Conservation (phyloP, 2,888 invertebrate genomes). For the Tetranychus piercei region DNA sequence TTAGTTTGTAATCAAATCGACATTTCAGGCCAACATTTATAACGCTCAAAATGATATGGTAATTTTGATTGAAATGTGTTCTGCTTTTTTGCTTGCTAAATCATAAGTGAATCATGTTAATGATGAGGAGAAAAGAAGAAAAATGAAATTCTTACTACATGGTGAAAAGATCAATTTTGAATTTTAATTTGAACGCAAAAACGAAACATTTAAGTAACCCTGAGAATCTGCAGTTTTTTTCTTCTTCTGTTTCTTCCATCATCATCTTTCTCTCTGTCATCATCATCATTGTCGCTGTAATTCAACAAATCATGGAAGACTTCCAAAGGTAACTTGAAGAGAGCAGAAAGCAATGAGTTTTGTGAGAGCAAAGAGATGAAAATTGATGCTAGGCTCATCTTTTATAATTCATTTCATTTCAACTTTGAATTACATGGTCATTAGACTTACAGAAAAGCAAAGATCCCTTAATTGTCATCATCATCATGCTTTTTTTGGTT, state of each 20-base stretch:
- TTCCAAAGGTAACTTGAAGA: too few relatives aligned
- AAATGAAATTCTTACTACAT: not conserved
- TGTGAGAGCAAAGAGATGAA: not conserved
- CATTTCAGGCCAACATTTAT: not conserved
- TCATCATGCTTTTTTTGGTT: not conserved
- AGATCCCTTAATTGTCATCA: not conserved
- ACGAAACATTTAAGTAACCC: not conserved
- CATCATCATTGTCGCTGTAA: not conserved
- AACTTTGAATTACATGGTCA: not conserved
- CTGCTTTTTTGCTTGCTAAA: not conserved
- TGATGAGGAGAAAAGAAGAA: not conserved
- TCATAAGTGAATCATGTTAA: not conserved
- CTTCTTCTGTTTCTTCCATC: not conserved
- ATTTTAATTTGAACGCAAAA: not conserved
- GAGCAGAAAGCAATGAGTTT: too few relatives aligned
- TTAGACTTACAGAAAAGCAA: not conserved
- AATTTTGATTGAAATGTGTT: not conserved
- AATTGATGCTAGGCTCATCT: not conserved
- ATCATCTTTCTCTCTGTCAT: not conserved
- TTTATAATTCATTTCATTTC: not conserved
- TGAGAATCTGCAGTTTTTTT: slow-evolving; percentile 2
- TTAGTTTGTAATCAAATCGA: not conserved
- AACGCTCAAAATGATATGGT: not conserved
- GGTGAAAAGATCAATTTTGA: not conserved
- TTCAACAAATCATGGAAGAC: too few relatives aligned